These are phyloP conservation scores for Dufourea novaeangliae DNA, from an alignment of 1,140 invertebrate genomes.

Conservation along the genomic window DNA sequence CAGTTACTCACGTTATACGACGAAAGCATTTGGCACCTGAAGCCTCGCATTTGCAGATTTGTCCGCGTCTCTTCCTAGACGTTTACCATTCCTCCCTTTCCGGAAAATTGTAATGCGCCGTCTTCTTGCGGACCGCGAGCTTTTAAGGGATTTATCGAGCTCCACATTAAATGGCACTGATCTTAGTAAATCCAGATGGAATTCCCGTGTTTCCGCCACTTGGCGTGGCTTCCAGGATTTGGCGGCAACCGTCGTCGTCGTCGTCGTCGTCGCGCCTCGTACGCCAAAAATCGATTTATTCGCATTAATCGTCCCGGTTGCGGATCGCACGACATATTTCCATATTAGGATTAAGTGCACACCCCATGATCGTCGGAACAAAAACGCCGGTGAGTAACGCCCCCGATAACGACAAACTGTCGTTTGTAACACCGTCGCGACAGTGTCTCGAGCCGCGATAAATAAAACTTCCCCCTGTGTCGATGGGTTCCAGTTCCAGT, in stretches of 20 bases:
- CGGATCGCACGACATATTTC: conserved; percentile 41
- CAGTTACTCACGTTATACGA: conserved; percentile 47
- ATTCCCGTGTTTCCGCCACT: conserved; percentile 61
- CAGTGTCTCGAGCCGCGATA: not conserved
- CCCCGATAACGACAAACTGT: conserved; percentile 18
- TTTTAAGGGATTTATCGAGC: conserved; percentile 66
- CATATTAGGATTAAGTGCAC: conserved; percentile 51
- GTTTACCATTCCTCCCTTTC: conserved; percentile 2
- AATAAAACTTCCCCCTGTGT: conserved; percentile 10
- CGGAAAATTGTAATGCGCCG: conserved; percentile 52
- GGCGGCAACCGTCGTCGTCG: conserved; percentile 39
- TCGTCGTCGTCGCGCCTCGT: no score
- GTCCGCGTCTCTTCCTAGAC: conserved; percentile 31
- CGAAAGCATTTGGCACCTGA: conserved; percentile 53
- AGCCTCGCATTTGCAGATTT: conserved; percentile 47
- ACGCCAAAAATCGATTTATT: conserved; percentile 62
- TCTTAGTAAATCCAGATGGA: conserved; percentile 70
- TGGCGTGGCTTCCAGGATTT: conserved; percentile 62
- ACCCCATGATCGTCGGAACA: not conserved
- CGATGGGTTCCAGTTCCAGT: not conserved
- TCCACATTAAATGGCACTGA: conserved; percentile 63
- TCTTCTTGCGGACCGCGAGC: conserved; percentile 54
- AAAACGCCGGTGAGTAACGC: conserved; percentile 37
- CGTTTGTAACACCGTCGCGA: conserved; percentile 16
- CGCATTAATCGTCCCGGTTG: conserved; percentile 55